Evolutionary conservation across 1,140 invertebrate genomes (phyloP).

Genomic region (Lordiphosa collinella): DNA sequence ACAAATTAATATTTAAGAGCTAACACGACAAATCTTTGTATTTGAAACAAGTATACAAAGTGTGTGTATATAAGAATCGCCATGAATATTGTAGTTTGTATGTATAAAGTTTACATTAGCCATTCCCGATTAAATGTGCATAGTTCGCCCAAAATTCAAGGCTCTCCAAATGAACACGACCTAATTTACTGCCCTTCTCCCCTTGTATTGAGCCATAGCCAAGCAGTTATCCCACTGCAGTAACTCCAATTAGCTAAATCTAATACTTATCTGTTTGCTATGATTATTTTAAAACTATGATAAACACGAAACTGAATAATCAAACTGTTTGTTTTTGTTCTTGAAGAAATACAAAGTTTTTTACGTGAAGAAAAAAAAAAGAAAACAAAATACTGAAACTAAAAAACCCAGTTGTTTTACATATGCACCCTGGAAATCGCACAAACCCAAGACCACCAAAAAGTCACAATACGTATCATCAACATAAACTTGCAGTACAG

Average conservation of each 20-base stretch:
- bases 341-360: conserved; percentile 74
- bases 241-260: conserved; percentile 47
- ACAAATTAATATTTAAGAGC: conserved; percentile 65
- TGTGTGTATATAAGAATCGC: conserved; percentile 66
- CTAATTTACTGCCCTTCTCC: background rate
- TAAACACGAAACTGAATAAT: conserved; percentile 66
- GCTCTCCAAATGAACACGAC: background rate
- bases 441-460: conserved; percentile 9
- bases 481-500: conserved; percentile 42
- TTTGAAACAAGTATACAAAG: conserved; percentile 45
- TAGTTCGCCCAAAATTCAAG: conserved; percentile 17
- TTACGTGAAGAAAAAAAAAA: conserved; percentile 62
- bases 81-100: conserved; percentile 68
- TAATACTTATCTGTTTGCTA: conserved; percentile 68
- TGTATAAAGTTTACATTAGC: conserved; percentile 67
- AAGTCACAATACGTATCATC: conserved; percentile 17
- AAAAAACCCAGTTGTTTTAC: conserved; percentile 59
- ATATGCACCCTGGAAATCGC: conserved; percentile 24
- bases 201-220: conserved; percentile 8
- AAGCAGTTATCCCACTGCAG: conserved; percentile 20
- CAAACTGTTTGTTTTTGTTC: conserved; percentile 75
- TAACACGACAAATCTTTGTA: conserved; percentile 62
- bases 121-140: conserved; percentile 49
- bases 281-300: conserved; percentile 71
- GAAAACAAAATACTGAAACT: conserved; percentile 61